Evolutionary conservation across 2,797 vertebrate genomes (phyloP), one percentile per base, ranked within the genome.

Genomic region (Clamator glandarius): DNA sequence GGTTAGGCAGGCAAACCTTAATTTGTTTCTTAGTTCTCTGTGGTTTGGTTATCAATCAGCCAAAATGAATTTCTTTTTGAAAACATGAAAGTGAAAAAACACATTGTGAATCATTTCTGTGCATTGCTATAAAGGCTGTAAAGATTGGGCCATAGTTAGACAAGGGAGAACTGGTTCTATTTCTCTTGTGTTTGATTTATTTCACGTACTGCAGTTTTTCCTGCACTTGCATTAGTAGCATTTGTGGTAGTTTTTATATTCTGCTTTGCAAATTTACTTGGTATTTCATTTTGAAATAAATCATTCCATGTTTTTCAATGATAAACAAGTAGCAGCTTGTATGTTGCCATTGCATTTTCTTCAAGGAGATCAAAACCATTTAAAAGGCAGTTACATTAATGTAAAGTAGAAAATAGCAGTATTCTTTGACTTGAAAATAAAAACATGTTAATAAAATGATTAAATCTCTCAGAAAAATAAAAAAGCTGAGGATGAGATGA

Each of bases 371-470:
- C 29, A 54, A 84, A 75, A 1, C n/a, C 15, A 46, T 66, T 78
- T 78, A 84, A 89, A 24, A 52, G 42, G 8, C 68, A 33, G 44
- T 41, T 64, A 55, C 14, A 6, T 23, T 78, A 66, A 63, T 79
- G 17, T 70, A 81, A 89, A 89, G 58, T 84, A 44, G 58, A 84
- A 95, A 94, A 95, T 78, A 89, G 48, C 15, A 11, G n/a, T 87
- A 11, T 67, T 67, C 25, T 90, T 54, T n/a, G 80, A 35, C 33
- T 87, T 91, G 13, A 92, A 88, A 95, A 70, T 88, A 80, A 76
- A 80, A 76, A 31, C 29, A 15, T 25, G 11, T 64, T 52, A 84
- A 33, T 84, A 50, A 76, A 84, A 69, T 76, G 1, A 89, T 85
- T 90, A 90, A 90, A 84, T 85, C 26, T 3, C 35, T 58, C 11